Evolutionary conservation across 1,140 invertebrate species (phyloP).

Genomic region (Panulirus ornatus): DNA sequence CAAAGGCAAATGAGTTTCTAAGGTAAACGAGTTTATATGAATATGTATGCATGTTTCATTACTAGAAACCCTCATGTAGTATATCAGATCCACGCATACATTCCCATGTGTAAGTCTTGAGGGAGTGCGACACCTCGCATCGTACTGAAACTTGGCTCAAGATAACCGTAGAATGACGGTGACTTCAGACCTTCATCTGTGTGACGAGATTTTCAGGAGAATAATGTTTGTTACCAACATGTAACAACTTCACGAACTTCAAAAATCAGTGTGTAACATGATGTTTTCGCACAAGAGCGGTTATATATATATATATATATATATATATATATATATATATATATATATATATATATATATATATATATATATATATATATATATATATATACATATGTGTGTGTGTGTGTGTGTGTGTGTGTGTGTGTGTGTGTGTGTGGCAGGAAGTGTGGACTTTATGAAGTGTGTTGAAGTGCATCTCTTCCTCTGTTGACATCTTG

Average conservation of each 20-base stretch:
- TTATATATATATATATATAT: neutral
- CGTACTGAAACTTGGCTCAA: too few species aligned
- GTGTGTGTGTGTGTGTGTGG: neutral
- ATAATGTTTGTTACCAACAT: neutral
- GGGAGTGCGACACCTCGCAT: too few species aligned
- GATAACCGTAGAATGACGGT: too few species aligned
- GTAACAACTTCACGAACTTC: neutral
- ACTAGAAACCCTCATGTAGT: too few species aligned
- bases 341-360: neutral
- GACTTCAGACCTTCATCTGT: too few species aligned
- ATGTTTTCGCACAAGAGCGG: neutral
- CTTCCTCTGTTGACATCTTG: neutral
- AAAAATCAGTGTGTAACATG: neutral
- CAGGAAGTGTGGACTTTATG: neutral
- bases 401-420: constrained; percentile 19
- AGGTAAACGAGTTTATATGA: neutral
- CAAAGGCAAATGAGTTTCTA: neutral
- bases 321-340: too few species aligned
- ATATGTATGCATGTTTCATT: too few species aligned
- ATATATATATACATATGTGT: neutral
- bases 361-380: neutral
- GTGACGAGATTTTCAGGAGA: too few species aligned
- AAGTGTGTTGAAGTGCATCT: neutral
- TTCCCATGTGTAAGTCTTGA: too few species aligned
- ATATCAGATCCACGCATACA: too few species aligned